Percentiles rank a stretch among this genome's conserved stretches.
These are phyloP conservation scores for Tursiops truncatus DNA, from an alignment of 2,113 vertebrate species.

Conservation along the genomic window DNA sequence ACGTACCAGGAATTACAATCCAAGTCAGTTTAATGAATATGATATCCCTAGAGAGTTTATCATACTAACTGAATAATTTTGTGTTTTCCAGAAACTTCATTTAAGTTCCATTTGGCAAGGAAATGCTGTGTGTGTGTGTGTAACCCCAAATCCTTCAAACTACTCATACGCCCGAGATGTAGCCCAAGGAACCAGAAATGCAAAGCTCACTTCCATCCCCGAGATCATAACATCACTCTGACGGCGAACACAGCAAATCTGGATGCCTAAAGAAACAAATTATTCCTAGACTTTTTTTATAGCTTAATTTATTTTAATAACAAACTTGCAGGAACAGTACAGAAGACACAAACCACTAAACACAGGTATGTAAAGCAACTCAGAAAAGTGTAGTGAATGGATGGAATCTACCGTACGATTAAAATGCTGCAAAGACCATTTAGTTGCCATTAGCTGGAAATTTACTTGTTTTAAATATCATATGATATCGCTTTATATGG, in stretches of 20 bases:
- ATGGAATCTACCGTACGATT: slow-evolving; percentile 84
- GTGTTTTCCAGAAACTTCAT: neutral
- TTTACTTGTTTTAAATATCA: slow-evolving; percentile 78
- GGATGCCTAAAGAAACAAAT: neutral
- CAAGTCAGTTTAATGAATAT: neutral
- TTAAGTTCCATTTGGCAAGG: neutral
- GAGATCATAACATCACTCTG: rapidly evolving
- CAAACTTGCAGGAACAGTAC: slow-evolving; percentile 88
- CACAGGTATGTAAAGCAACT: slow-evolving; percentile 86
- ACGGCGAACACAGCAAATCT: neutral
- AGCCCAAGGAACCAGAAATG: rapidly evolving
- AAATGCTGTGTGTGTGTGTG: neutral
- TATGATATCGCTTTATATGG: neutral
- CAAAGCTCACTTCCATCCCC: neutral
- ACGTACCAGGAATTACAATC: neutral
- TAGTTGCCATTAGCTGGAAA: slow-evolving; percentile 84
- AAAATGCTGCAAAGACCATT: slow-evolving; percentile 85
- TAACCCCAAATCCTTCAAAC: neutral
- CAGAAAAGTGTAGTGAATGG: slow-evolving; percentile 84
- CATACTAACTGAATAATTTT: neutral
- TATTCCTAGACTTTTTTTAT: neutral
- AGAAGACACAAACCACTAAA: slow-evolving; percentile 88
- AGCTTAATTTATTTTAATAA: slow-evolving; percentile 88
- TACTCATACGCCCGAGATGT: rapidly evolving
- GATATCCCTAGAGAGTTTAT: neutral